These are phyloP conservation scores for Plumapathes pennacea DNA, from an alignment of 92 coral and sea anemone species.

Conservation along the genomic window DNA sequence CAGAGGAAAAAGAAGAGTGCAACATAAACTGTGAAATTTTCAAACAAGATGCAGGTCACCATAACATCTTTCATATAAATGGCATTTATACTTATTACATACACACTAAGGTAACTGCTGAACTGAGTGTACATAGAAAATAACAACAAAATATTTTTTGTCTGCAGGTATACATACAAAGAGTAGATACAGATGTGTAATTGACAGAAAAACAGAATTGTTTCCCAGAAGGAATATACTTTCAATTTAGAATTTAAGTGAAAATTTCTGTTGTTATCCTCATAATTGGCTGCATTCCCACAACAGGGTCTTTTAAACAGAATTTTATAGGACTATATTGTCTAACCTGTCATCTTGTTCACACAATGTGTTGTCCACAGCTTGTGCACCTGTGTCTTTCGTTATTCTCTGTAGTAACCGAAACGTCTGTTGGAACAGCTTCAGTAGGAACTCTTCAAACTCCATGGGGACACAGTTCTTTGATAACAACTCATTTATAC, in stretches of 20 bases:
- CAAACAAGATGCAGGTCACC: not conserved
- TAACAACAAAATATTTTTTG: too few relatives aligned
- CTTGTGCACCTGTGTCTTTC: slow-evolving; percentile 79
- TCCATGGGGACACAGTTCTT: slow-evolving; percentile 98
- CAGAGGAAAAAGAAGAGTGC: slow-evolving; percentile 3
- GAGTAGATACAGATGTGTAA: too few relatives aligned
- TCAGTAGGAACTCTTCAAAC: slow-evolving; percentile 93
- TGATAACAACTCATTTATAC: slow-evolving; percentile 89
- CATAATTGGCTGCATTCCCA: too few relatives aligned
- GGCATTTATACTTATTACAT: not conserved
- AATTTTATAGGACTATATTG: too few relatives aligned
- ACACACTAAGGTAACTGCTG: not conserved
- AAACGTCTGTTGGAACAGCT: slow-evolving; percentile 96
- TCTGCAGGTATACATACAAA: too few relatives aligned
- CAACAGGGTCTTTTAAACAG: too few relatives aligned
- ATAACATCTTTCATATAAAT: not conserved
- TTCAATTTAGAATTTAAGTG: too few relatives aligned
- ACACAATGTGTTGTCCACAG: slow-evolving; percentile 68
- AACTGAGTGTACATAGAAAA: not conserved
- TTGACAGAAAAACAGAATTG: too few relatives aligned
- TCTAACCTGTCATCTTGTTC: slow-evolving; percentile 86
- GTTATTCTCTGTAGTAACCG: slow-evolving; percentile 92
- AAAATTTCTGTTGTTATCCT: too few relatives aligned
- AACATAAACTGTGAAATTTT: not conserved
- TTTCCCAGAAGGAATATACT: too few relatives aligned